Base-by-base conservation (phyloP, 2,797 vertebrate species). In the Fistularia commersonii region DNA sequence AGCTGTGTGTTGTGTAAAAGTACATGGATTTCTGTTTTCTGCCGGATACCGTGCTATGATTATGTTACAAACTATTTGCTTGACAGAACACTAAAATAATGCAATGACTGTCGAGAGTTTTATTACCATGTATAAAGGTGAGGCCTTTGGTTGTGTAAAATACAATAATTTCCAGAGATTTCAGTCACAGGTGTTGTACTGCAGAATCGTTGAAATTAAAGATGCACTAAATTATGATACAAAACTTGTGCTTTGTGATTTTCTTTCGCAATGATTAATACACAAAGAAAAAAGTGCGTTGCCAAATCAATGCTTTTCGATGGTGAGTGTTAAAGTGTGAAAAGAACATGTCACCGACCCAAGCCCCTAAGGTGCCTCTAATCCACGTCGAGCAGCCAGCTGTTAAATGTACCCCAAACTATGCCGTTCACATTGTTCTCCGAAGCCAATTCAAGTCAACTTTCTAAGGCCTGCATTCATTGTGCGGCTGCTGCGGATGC, bases 401-500 rank as follows among this genome's bases (percentile, higher is more conserved):
- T 83, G 84, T 77, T 84, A 69, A 85, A 78, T 76, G 77, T 66
- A 61, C 76, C 72, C 74, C 71, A 54, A 84, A 89, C 84, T 83
- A 79, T 83, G 77, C 85, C 52, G 79, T 72, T 69, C 82, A 81
- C 85, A 83, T 90, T 91, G 88, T 89, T 79, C 83, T 64, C 73
- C 51, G 76, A 69, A 84, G 86, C 85, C 85, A 82, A 85, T 90
- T 88, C 89, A 91, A 89, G 88, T 87, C 72, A 81, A 81, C 79
- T 87, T 87, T 90, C 83, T 89, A 85, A 90, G 85, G 88, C 88
- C 86, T 73, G 72, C 80, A 85, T 89, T 90, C 88, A 90, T 79
- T 84, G 82, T 81, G 81, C 41, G 72, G 74, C 61, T 43, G 35
- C 40, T 79, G 79, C 82, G 82, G 87, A 88, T 84, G 72, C 84